Base-by-base conservation (phyloP, 1,140 invertebrate species). In the Neuroterus valhalla region DNA sequence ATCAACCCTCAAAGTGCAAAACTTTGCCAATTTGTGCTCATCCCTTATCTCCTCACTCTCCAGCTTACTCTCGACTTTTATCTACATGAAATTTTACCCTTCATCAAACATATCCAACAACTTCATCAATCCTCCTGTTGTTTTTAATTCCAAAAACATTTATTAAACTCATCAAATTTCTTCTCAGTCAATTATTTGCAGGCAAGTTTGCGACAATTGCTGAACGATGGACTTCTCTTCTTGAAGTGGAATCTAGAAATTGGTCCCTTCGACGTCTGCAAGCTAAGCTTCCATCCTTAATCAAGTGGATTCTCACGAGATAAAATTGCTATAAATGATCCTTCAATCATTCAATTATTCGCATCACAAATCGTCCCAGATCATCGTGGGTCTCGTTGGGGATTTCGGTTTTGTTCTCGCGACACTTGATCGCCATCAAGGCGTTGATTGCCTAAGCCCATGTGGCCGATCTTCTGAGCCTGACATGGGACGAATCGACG, bases 401-500 rank as follows among this genome's bases (percentile, higher is more conserved):
- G 21, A 50, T 21, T 50, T 15, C 31, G 26, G 31, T 31, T 38
- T 62, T 31, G 55, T 62, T 62, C 55, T 62, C 55, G 55, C 23
- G 55, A 62, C 55, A 62, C 55, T 62, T 62, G 21, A 15, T 62
- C 14, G 2, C 15, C 23, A 62, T 62, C 48, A 31, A 31, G 44
- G 2, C 69, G 44, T 46, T 48, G 45, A 70, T 70, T 70, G 17
- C 23, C 3, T 14, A 38, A 15, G 46, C 21, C 43, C 43, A 68
- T 66, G 23, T 26, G 46, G 68, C n/a, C 75, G 67, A 71, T 15
- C 45, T 78, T 67, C 46, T 66, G 62, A 73, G 14, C 17, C 15
- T 52, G 50, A 44, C 62, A 66, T 52, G 46, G 23, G 69, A 62
- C 66, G 52, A 70, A 74, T 80, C 68, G 77, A 67, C 38, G 69